Base-by-base conservation (phyloP, 2,888 invertebrate genomes). In the Galerucella pusilla region DNA sequence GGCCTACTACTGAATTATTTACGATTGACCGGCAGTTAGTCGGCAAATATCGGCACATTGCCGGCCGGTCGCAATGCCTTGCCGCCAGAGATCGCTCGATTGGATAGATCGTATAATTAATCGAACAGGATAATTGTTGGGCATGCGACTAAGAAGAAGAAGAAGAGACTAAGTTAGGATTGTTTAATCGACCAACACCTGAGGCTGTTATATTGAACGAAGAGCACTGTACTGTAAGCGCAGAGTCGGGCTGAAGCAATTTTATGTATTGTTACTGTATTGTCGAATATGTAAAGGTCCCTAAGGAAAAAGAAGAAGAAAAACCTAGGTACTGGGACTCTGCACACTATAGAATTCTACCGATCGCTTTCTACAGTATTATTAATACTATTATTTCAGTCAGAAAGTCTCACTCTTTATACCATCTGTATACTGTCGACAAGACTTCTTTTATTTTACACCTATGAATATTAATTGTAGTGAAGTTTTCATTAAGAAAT, bases 121-220 rank as follows among this genome's bases (percentile, higher is more conserved):
- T 85, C 84, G 84, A 83, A 84, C 84, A 82, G 76, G 83, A 84
- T 85, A 86, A 86, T 86, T 86, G 83, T 82, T 78, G 80, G 81
- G 80, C 77, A 74, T 68, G 74, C 64, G 71, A 66, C 74, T 52
- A 57, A 81, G 82, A 68, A 82, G 85, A 86, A 81, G 82, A 68
- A 82, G 85, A 86, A 85, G 84, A 84, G 83, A 79, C 81, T 84
- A 83, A 85, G 84, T 86, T 85, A 85, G 84, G 84, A 83, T 81
- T 81, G 82, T 81, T 82, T 82, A 81, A 85, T 83, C 81, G 80
- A 75, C 77, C 75, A 64, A 69, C 69, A 57, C 73, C 77, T 54
- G 60, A 61, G 75, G 77, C 42, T 66, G 20, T 57, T 57, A 20
- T 45, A n/a, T 45, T 20, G 46, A 46, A 64, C 42, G 16, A 16